Evolutionary conservation across 2,797 vertebrate genomes (phyloP), one percentile per base, ranked within the genome.

Genomic region (Amniataba percoides): DNA sequence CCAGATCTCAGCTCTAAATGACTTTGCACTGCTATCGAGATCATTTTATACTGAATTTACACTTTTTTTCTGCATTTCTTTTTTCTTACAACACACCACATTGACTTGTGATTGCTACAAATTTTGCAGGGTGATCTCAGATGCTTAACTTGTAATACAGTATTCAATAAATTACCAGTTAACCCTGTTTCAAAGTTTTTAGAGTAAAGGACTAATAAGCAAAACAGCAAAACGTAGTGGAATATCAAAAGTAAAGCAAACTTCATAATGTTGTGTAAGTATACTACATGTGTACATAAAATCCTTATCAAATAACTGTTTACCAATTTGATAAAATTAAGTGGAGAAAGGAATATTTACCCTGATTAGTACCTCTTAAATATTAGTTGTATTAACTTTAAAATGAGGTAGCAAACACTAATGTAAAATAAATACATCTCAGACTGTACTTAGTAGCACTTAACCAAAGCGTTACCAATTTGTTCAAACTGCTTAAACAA

Each of bases 1-100:
- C 25, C 72, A 59, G 16, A 4, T 46, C 25, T 52, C 46, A 2
- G 7, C 9, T 70, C 36, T 19, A 71, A 48, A 75, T 70, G 8
- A 43, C 52, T 58, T 60, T 39, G 2, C 43, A 25, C 27, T 23
- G 23, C 18, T 61, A 66, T 42, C 14, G 1, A 14, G 14, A 7
- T 19, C 0, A 40, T 14, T 34, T 27, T 19, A 21, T 0, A 49
- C 5, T 23, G 0, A 11, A 7, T 62, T 21, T 27, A 36, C 34
- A 36, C 0, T 36, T 36, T 34, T 36, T 36, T 36, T 36, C 34
- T 36, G 34, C 34, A 36, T 9, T 36, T 36, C n/a, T n/a, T 36
- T 5, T 36, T 4, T 36, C 34, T 36, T 36, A 36, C 34, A 36
- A 36, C 34, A 36, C 15, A 59, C 42, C 21, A n/a, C 19, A n/a